Base-by-base conservation (phyloP, 2,113 vertebrate species). In the Nothoprocta perdicaria region DNA sequence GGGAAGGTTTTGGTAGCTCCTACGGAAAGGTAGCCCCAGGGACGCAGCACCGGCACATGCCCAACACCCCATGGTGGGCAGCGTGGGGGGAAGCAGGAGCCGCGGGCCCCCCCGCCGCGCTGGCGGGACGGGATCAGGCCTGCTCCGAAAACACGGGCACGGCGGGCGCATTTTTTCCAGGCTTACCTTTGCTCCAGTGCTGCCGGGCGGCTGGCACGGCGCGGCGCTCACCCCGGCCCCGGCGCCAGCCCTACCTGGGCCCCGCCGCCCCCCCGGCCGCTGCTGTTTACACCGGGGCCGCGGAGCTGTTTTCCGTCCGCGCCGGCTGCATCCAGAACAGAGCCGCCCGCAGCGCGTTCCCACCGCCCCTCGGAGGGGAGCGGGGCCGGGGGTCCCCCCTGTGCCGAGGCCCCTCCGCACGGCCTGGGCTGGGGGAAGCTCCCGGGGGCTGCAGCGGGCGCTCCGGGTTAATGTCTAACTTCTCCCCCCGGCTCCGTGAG, bases 321-420 rank as follows among this genome's bases (percentile, higher is more conserved):
- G 86, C 81, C 45, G 86, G 86, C 77, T 89, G 45, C 26, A 40
- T 29, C 86, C 91, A 43, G 91, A 29, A 15, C 38, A n/a, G 84
- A 95, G 95, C 89, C 86, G 89, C 50, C 77, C 89, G 88, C 69
- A 90, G 95, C 93, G 62, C 93, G 73, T 93, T 93, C 92, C 93
- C 95, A 92, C 78, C 92, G 90, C 91, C 84, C 83, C 86, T 86
- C 93, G 89, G 90, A 96, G 93, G 90, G 75, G 94, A 93, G 88
- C 92, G 91, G 69, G 50, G 22, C 68, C 10, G 79, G 60, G 40
- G 87, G 89, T 55, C 67, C 33, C 46, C 27, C 10, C 46, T 22
- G 24, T 4, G 52, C 38, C 5, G 10, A 74, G 52, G 17, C 82
- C 85, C 74, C 79, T 29, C 84, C 86, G 24, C 52, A 26, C 26